phyloP scores from a whole-genome alignment of 2,888 invertebrate genomes.

The Cataglyphis altisquamis region DNA sequence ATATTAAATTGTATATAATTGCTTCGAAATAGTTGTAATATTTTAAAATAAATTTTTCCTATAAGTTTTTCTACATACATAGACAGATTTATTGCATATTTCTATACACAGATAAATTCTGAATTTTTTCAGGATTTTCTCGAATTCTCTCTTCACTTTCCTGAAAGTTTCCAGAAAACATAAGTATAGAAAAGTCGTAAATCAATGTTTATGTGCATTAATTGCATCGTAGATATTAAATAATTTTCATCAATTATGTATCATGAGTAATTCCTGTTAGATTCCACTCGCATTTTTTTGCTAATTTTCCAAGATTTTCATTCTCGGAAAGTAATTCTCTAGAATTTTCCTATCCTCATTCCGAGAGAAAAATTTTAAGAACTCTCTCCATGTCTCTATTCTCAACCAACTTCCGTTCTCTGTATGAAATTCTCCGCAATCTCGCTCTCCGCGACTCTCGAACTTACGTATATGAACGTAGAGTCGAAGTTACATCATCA shows the following conservation, averaged over 20 bases:
- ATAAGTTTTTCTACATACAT: not conserved
- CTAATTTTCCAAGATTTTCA: slow-evolving; percentile 7
- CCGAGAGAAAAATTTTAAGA: not conserved
- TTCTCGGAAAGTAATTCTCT: not conserved
- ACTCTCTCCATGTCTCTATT: not conserved
- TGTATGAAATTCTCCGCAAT: slow-evolving; percentile 2
- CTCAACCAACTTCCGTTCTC: not conserved
- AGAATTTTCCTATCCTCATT: not conserved
- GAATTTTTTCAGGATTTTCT: not conserved
- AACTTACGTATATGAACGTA: slow-evolving; percentile 18
- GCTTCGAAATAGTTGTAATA: not conserved
- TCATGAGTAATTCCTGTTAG: not conserved
- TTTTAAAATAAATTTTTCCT: not conserved
- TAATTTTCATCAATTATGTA: not conserved
- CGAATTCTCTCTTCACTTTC: not conserved
- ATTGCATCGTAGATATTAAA: not conserved
- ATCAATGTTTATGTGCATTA: not conserved
- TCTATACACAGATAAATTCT: not conserved
- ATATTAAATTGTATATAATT: not conserved
- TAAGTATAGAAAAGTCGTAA: not conserved
- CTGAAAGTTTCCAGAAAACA: slow-evolving; percentile 1
- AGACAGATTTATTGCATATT: too few species aligned
- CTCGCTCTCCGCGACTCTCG: not conserved
- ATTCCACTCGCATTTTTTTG: not conserved
- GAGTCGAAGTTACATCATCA: slow-evolving; percentile 31